Base-by-base conservation (phyloP, 2,888 invertebrate species). In the Agrochola lota region DNA sequence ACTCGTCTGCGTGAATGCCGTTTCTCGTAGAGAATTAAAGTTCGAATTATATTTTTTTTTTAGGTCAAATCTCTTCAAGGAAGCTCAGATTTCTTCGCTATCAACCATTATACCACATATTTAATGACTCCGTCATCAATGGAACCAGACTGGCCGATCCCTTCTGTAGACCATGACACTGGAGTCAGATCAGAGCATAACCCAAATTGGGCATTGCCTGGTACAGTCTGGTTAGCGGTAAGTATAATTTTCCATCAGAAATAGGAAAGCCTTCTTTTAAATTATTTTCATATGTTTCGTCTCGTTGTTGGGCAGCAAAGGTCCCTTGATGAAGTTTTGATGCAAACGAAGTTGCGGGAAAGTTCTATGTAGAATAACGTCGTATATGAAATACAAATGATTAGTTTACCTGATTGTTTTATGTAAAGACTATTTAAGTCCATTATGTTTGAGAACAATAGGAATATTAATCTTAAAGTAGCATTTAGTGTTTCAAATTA, bases 21-120 rank as follows among this genome's bases (percentile, higher is more conserved):
- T 63, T 63, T 40, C 23, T 4, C 23, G 12, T 12, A 23, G 4
- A 15, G 17, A 40, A 30, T 35, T n/a, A 26, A n/a, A 35, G 1
- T 49, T 40, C 7, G 17, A 17, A 11, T n/a, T n/a, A n/a, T n/a
- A n/a, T n/a, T n/a, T n/a, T 72, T 26, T 49, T 71, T 55, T 72
- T 85, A 96, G 97, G 94, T 90, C 83, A 88, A 89, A 26, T 85
- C 90, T 78, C 49, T 96, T 26, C 91, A 90, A 69, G 96, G 96
- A 11, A 95, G 97, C 71, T 94, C 97, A 1, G 97, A 97, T 88
- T 97, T 97, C 91, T 95, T 97, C 72, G 97, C 97, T 0, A 85
- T 97, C 30, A 97, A 97, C 87, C 97, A 97, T 87, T 98, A 97
- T 89, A 96, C 97, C 0, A 93, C 96, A 0, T 93, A 85, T 62